Conservation (phyloP, 2,888 invertebrate species). For the Acleris emargana region DNA sequence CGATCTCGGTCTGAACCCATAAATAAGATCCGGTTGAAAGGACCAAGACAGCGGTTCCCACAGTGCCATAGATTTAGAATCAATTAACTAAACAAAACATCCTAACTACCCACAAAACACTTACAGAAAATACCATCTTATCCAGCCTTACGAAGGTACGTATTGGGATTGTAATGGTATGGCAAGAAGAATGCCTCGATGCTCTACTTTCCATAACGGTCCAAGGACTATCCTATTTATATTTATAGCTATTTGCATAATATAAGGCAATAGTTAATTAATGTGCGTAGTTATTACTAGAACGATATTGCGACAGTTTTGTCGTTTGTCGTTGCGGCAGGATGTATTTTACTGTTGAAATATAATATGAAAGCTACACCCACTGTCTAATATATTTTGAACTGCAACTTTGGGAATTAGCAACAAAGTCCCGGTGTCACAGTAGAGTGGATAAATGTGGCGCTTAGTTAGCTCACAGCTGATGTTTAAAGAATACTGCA, state of each 20-base stretch:
- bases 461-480: too few relatives aligned
- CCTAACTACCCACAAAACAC: slow-evolving; percentile 32
- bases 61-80: slow-evolving; percentile 62
- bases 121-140: slow-evolving; percentile 38
- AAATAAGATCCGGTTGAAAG: slow-evolving; percentile 70
- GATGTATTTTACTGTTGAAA: not conserved
- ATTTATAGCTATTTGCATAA: slow-evolving; percentile 26
- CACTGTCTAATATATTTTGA: too few relatives aligned
- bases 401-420: too few relatives aligned
- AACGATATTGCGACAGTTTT: not conserved
- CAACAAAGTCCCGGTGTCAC: too few relatives aligned
- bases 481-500: too few relatives aligned
- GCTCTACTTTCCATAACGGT: slow-evolving; percentile 64
- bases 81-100: slow-evolving; percentile 40
- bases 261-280: slow-evolving; percentile 25
- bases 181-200: slow-evolving; percentile 60
- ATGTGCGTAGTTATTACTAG: slow-evolving; percentile 9
- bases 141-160: slow-evolving; percentile 33
- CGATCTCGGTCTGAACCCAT: slow-evolving; percentile 42
- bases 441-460: too few relatives aligned
- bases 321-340: not conserved
- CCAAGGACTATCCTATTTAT: slow-evolving; percentile 54
- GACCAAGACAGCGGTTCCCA: slow-evolving; percentile 68
- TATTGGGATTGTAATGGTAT: slow-evolving; percentile 45
- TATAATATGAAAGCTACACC: not conserved